Base-by-base conservation (phyloP, 2,113 vertebrate genomes). In the Fulica atra region DNA sequence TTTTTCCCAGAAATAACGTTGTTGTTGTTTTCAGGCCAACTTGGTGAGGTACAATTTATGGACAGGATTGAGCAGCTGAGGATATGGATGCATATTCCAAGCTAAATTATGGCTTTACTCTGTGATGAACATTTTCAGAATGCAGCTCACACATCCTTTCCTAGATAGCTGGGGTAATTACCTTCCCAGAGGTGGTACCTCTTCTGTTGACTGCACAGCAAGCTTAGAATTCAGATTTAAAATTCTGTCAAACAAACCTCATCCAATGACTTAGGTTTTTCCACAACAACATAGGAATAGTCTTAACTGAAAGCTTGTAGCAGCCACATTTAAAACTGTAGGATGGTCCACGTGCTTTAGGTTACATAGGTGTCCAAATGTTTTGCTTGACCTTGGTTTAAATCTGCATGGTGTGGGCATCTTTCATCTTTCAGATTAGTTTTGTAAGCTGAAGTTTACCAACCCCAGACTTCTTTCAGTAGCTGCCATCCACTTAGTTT, bases 401-500 rank as follows among this genome's bases (percentile, higher is more conserved):
- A 92, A 85, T 50, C 28, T n/a, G 40, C 29, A 29, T 46, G 13
- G 42, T 86, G 44, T 69, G 38, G 89, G 26, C 42, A 68, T 77
- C 46, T 61, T 93, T 95, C 56, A 16, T 68, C 46, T 51, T 79
- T 81, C 33, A 66, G 36, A 25, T 89, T 35, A 61, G 63, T 46
- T 92, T 50, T 85, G 35, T 69, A 80, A 94, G 11, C 63, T 89
- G 82, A 86, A 88, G 64, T 90, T 90, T 72, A 90, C 71, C 36
- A 83, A 57, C 31, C 54, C 13, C n/a, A 36, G n/a, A 31, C 36
- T 81, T 66, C 63, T 94, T 90, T 93, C 71, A 88, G 63, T 88
- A 90, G 76, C 76, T 90, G 82, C 63, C 76, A 86, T 90, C 63
- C 57, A 63, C 57, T 92, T 80, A 90, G 59, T 53, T 89, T 93